Base-by-base conservation (phyloP, 1,140 invertebrate species). In the Cyrtorhinus lividipennis region DNA sequence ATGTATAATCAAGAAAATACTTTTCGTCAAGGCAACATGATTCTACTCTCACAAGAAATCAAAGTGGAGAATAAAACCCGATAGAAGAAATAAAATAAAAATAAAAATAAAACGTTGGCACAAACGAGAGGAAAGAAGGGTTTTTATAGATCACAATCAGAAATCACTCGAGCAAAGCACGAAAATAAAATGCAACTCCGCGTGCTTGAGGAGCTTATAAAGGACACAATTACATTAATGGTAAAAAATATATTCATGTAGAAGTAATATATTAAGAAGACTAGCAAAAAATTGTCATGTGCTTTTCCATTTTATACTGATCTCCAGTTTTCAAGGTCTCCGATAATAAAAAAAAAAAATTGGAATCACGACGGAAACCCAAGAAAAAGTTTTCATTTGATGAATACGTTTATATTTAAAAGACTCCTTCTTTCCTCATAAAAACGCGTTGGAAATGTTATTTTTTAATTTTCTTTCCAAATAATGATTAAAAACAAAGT, bases 61-160 rank as follows among this genome's bases (percentile, higher is more conserved):
- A 59, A 44, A 56, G n/a, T n/a, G n/a, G n/a, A n/a, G n/a, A n/a
- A n/a, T n/a, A n/a, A n/a, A n/a, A n/a, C n/a, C n/a, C n/a, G n/a
- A n/a, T n/a, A n/a, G n/a, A n/a, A n/a, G n/a, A n/a, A n/a, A n/a
- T n/a, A n/a, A n/a, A n/a, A n/a, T n/a, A n/a, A 59, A 38, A 59
- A 60, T 63, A 24, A 44, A 56, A 59, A 22, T 10, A 44, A 38
- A 24, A 56, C 46, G 20, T 56, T 56, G 24, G 24, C 22, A 62
- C 24, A 56, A 26, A 24, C 12, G 23, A 26, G 62, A 63, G 62
- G 56, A 63, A 63, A 63, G 62, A 63, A 63, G 62, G 62, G 57
- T 24, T 5, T 25, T 61, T 46, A 23, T 25, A 3, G 23, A 59
- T 25, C 23, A 59, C 26, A 59, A 59, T 25, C 8, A 10, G 23